Conservation (phyloP, 1,140 invertebrate genomes). For the Palaemon carinicauda region DNA sequence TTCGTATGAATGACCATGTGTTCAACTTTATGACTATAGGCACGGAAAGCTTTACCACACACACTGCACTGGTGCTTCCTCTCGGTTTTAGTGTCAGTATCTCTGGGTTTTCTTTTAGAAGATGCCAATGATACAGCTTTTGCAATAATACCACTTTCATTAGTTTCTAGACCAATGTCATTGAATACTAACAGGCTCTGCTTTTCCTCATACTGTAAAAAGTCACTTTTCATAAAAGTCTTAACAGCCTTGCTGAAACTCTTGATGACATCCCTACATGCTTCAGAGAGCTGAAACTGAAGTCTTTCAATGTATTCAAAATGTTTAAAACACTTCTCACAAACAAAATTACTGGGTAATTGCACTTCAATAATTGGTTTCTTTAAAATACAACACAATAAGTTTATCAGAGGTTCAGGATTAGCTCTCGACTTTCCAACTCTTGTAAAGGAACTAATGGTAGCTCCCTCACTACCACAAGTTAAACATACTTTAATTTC, state of each 20-base stretch:
- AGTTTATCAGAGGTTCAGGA: conserved; percentile 18
- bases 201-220: neutral
- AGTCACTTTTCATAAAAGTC: neutral
- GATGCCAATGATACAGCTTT: conserved; percentile 5
- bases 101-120: neutral
- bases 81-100: neutral
- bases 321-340: neutral
- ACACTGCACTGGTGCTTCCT: conserved; percentile 27
- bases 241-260: neutral
- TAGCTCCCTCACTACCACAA: neutral
- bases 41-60: conserved; percentile 24
- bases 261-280: neutral
- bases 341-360: conserved; percentile 11
- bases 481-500: neutral
- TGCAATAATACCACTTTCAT: conserved; percentile 14
- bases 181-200: neutral
- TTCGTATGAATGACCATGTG: conserved; percentile 41
- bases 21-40: conserved; percentile 46
- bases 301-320: conserved; percentile 3
- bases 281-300: neutral
- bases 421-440: neutral
- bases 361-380: neutral
- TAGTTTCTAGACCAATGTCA: neutral
- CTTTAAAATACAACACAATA: neutral
- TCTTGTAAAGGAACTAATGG: conserved; percentile 14